A percentile compares a stretch with the other conserved stretches of the same genome.
Conservation (phyloP, 2,888 invertebrate species). For the Tridacna crocea region DNA sequence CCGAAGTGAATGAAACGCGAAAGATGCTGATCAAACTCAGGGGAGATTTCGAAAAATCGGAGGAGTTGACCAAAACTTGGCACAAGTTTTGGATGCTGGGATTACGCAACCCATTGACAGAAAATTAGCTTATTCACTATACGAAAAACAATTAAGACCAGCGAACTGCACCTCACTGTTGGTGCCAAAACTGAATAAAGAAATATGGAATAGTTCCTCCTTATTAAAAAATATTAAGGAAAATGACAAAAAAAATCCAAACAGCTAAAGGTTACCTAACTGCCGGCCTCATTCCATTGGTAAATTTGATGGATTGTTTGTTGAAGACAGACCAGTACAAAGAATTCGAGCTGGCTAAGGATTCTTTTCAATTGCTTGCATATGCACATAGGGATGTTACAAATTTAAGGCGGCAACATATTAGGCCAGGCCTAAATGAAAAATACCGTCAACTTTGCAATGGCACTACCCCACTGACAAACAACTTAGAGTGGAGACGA, state of each 20-base stretch:
- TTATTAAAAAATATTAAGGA: neutral
- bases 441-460: neutral
- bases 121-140: neutral
- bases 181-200: slow-evolving; percentile 11
- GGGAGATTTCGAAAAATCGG: neutral
- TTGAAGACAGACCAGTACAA: neutral
- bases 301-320: slow-evolving; percentile 6
- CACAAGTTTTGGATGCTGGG: neutral
- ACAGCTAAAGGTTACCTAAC: neutral
- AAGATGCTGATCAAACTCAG: neutral
- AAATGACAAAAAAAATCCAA: slow-evolving; percentile 8
- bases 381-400: slow-evolving; percentile 8
- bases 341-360: slow-evolving; percentile 10
- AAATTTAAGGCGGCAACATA: neutral
- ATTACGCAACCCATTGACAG: neutral
- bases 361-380: slow-evolving; percentile 4
- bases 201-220: neutral
- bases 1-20: neutral
- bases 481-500: slow-evolving; percentile 4
- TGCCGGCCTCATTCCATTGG: neutral
- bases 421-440: neutral
- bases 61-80: neutral
- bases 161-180: slow-evolving; percentile 1
- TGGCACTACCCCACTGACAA: slow-evolving; percentile 1
- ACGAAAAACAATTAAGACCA: neutral